Percentiles rank a stretch among this genome's conserved stretches.
phyloP scores from a whole-genome alignment of 2,113 vertebrate genomes.

The Oreochromis niloticus region DNA sequence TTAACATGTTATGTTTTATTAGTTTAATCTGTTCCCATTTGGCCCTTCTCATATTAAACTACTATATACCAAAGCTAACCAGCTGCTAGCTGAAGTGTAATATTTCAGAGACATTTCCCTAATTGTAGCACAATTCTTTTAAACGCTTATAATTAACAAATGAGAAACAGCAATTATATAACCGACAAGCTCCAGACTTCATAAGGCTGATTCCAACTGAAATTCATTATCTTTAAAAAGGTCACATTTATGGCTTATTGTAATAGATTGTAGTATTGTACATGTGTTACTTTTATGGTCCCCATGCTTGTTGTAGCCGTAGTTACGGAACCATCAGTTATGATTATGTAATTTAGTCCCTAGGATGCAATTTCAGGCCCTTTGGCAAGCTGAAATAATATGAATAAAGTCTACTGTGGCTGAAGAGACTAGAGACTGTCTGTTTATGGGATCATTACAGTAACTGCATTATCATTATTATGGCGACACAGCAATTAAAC shows the following conservation, averaged over 20 bases:
- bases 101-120: not conserved
- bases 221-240: not conserved
- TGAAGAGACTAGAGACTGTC: not conserved
- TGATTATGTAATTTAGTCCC: not conserved
- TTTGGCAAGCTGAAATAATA: not conserved
- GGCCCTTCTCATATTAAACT: not conserved
- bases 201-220: not conserved
- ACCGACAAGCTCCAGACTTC: not conserved
- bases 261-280: not conserved
- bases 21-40: not conserved
- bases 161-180: not conserved
- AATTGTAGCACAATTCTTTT: not conserved
- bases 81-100: not conserved
- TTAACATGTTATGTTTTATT: not conserved
- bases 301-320: not conserved
- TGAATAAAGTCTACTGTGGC: not conserved
- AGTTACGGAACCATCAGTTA: not conserved
- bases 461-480: slow-evolving; percentile 52
- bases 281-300: not conserved
- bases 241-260: not conserved
- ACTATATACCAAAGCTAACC: not conserved
- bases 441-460: slow-evolving; percentile 34
- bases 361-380: not conserved
- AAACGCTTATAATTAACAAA: not conserved
- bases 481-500: slow-evolving; percentile 51